phyloP scores from a whole-genome alignment of 2,888 invertebrate species.

The Ichneumoninae sp. region DNA sequence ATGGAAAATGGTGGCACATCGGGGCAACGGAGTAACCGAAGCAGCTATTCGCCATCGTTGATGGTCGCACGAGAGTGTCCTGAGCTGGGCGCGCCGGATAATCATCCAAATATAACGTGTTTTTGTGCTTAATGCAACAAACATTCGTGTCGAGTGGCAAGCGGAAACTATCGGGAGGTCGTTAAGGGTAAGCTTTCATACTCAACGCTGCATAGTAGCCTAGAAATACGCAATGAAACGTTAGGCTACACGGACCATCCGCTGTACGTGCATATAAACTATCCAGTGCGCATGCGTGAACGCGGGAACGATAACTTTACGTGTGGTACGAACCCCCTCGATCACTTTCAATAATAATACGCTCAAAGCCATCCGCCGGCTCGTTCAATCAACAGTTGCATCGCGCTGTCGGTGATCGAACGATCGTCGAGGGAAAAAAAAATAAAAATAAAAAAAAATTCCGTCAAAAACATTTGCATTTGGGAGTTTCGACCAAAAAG shows the following conservation, averaged over 20 bases:
- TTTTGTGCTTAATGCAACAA: slow-evolving; percentile 75
- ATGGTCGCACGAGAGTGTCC: slow-evolving; percentile 74
- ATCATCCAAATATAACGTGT: slow-evolving; percentile 65
- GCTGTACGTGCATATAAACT: slow-evolving; percentile 78
- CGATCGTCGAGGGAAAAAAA: neutral
- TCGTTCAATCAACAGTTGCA: neutral
- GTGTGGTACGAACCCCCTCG: slow-evolving; percentile 63
- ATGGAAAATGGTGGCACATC: slow-evolving; percentile 81
- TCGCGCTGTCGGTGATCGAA: slow-evolving; percentile 14
- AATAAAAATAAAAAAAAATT: neutral
- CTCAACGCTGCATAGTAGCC: slow-evolving; percentile 61
- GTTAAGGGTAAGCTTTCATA: slow-evolving; percentile 71
- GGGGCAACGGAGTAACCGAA: slow-evolving; percentile 75
- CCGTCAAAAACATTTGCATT: neutral
- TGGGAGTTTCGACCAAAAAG: neutral
- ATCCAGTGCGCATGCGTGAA: slow-evolving; percentile 77
- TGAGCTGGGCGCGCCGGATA: slow-evolving; percentile 70
- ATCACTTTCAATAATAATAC: slow-evolving; percentile 58
- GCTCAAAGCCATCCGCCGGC: slow-evolving; percentile 54
- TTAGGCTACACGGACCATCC: slow-evolving; percentile 75
- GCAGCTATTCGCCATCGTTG: slow-evolving; percentile 82
- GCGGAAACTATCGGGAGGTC: slow-evolving; percentile 47
- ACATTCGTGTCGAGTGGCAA: slow-evolving; percentile 60
- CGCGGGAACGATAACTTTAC: slow-evolving; percentile 79
- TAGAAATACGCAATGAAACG: slow-evolving; percentile 70